phyloP scores from a whole-genome alignment of 2,888 invertebrate genomes.

The Incurvaria masculella region DNA sequence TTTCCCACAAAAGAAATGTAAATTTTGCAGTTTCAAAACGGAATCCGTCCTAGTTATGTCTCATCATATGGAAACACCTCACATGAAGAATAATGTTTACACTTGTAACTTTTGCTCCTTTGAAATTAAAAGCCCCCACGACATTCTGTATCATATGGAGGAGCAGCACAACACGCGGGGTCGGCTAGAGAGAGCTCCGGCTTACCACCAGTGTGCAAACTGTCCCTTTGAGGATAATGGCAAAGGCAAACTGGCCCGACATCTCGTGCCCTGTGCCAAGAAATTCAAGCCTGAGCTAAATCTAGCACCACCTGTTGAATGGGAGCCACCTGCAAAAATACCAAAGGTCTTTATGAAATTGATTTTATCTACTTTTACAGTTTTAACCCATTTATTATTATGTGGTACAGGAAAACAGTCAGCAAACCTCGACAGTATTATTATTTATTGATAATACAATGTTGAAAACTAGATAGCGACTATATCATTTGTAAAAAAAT shows the following conservation, averaged over 20 bases:
- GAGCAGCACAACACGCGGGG: conserved; percentile 83
- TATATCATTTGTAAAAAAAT: too few relatives aligned
- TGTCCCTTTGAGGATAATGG: conserved; percentile 94
- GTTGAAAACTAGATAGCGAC: too few relatives aligned
- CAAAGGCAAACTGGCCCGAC: conserved; percentile 85
- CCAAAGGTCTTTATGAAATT: conserved; percentile 59
- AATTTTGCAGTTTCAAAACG: conserved; percentile 86
- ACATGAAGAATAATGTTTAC: conserved; percentile 84
- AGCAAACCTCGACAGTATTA: too few relatives aligned
- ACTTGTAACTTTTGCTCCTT: conserved; percentile 83
- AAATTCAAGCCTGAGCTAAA: conserved; percentile 87
- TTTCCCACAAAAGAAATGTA: conserved; percentile 76
- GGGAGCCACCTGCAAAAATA: conserved; percentile 94
- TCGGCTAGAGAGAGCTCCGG: conserved; percentile 77
- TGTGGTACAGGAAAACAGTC: too few relatives aligned
- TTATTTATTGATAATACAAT: too few relatives aligned
- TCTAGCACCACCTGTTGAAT: conserved; percentile 81
- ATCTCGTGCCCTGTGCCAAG: conserved; percentile 83
- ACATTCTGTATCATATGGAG: conserved; percentile 90
- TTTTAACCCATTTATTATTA: too few relatives aligned
- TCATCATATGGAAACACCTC: conserved; percentile 87
- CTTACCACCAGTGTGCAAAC: conserved; percentile 88
- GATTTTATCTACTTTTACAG: neutral
- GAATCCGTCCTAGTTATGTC: conserved; percentile 82
- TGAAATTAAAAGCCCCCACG: conserved; percentile 80